Base-by-base conservation (phyloP, 2,113 vertebrate species). In the Myocastor coypus region DNA sequence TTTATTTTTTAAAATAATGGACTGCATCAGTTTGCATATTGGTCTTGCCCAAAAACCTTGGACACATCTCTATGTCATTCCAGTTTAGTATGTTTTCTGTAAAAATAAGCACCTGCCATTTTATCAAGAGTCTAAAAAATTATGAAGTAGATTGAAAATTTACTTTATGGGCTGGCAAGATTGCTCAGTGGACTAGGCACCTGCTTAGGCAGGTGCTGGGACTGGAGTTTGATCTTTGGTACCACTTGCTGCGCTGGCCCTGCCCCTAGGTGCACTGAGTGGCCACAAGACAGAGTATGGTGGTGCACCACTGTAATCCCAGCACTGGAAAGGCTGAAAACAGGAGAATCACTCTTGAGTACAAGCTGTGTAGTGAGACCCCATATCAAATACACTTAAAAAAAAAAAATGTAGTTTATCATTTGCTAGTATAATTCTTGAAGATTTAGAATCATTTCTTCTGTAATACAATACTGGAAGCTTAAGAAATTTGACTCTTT, bases 101-200 rank as follows among this genome's bases (percentile, higher is more conserved):
- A 11, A n/a, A 78, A 92, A n/a, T 34, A 55, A 85, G 46, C 50
- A 19, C 59, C 80, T 84, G n/a, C 84, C 17, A 52, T 57, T 85
- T 95, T 84, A 19, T 77, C 8, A 82, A 22, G 88, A 22, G 22
- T 91, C 37, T 69, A 59, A 94, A 94, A 95, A 92, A 40, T 94
- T 87, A 61, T 42, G 57, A 30, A 86, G 14, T 96, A 34, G 34
- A 77, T 84, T 89, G 73, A 86, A 86, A 68, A 89, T 86, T 20
- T 52, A 46, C 34, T 40, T 88, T 57, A 57, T 57, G 55, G 55
- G 16, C 55, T 57, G 55, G 5, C 16, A 57, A 57, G 16, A 57
- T 57, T 19, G 55, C 55, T 19, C 55, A 57, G 55, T 57, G 55
- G 17, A 57, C 55, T 19, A 57, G 19, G 55, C 5, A 16, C 55